Percentiles rank a stretch among this genome's conserved stretches.
Conservation (phyloP, 37 sponge, comb jelly and placozoan species). For the Ephydatia muelleri region DNA sequence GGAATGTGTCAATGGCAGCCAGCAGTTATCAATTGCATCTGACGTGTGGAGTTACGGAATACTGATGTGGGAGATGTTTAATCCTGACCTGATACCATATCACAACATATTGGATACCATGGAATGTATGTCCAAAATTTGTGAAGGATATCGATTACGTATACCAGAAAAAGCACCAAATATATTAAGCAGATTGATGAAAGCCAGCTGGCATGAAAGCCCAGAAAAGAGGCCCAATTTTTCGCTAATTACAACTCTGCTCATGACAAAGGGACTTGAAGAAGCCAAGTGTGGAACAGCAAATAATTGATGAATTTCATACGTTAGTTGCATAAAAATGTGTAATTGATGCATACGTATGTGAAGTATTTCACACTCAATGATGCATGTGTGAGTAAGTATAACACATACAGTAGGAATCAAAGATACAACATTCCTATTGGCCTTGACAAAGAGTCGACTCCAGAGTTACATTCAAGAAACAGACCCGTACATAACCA, state of each 20-base stretch:
- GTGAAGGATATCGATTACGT: slow-evolving; percentile 10
- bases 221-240: slow-evolving; percentile 52
- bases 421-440: too few species aligned
- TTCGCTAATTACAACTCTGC: slow-evolving; percentile 31
- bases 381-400: not conserved
- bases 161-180: slow-evolving; percentile 17
- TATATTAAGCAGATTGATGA: slow-evolving; percentile 36
- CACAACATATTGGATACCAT: slow-evolving; percentile 5
- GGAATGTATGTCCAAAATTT: not conserved
- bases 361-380: too few species aligned
- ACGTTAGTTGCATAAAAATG: not conserved
- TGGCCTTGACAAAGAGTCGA: too few species aligned
- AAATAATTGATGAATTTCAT: not conserved
- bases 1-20: slow-evolving; percentile 29
- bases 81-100: slow-evolving; percentile 37
- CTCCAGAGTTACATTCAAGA: too few species aligned
- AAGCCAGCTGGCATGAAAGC: slow-evolving; percentile 39
- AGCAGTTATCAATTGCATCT: slow-evolving; percentile 39
- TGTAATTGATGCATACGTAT: not conserved
- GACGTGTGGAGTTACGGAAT: slow-evolving; percentile 71
- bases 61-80: slow-evolving; percentile 56
- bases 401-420: too few species aligned
- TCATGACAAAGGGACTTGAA: slow-evolving; percentile 21
- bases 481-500: too few species aligned
- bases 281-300: not conserved